phyloP scores from a whole-genome alignment of 2,888 invertebrate species.

The Encarsia formosa region DNA sequence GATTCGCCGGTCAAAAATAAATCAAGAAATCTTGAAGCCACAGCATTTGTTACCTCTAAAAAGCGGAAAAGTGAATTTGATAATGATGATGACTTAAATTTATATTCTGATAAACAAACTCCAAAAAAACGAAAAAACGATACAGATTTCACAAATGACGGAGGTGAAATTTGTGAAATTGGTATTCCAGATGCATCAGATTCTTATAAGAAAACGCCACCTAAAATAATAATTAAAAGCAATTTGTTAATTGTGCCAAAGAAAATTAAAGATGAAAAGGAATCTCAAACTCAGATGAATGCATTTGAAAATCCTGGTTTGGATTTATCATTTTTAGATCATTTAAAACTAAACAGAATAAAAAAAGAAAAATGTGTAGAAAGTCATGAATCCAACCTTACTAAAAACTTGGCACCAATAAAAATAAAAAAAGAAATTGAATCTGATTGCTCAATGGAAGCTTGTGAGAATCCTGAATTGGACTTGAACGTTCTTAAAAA shows the following conservation, averaged over 20 bases:
- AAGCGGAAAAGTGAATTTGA: slow-evolving; percentile 31
- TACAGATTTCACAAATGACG: background rate
- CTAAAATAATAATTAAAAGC: too few species aligned
- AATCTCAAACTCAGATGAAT: too few species aligned
- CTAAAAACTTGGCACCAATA: background rate
- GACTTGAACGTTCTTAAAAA: slow-evolving; percentile 13
- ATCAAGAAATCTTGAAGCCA: too few species aligned
- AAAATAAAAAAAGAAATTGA: slow-evolving; percentile 1
- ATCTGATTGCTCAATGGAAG: background rate
- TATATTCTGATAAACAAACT: too few species aligned
- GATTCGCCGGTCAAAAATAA: too few species aligned
- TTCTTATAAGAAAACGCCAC: too few species aligned
- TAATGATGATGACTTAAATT: too few species aligned
- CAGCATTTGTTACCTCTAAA: slow-evolving; percentile 29
- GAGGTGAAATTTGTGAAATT: too few species aligned
- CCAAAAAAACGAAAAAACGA: slow-evolving; percentile 7
- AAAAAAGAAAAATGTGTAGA: slow-evolving; percentile 1
- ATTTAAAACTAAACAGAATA: background rate
- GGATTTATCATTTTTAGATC: slow-evolving; percentile 11
- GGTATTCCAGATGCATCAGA: slow-evolving; percentile 14
- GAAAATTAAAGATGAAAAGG: too few species aligned
- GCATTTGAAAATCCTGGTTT: slow-evolving; percentile 11
- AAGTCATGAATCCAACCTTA: background rate
- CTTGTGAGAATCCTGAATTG: slow-evolving; percentile 2
- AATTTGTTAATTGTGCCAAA: too few species aligned